Evolutionary conservation across 2,888 invertebrate genomes (phyloP), one percentile per base, ranked within the genome.

Genomic region (Stenoptilia bipunctidactyla): DNA sequence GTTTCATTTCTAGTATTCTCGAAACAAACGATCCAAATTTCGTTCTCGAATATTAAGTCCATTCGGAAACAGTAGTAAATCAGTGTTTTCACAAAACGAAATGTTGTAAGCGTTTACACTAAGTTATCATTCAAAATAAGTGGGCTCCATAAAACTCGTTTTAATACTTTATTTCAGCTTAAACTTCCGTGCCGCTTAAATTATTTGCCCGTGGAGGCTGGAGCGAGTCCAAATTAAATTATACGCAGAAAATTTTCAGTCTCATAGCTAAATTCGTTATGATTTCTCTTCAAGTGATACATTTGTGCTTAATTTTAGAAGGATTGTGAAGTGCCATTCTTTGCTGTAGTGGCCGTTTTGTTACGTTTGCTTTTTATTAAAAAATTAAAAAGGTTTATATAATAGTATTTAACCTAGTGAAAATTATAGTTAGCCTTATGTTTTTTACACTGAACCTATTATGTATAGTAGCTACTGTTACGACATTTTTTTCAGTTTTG

Each of bases 141-240:
- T 58, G 62, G 58, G 61, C 60, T 57, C 61, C 69, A 75, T 75
- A 71, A 76, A 77, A 70, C 69, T 73, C 70, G 60, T 72, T 74
- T 70, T 69, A 69, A 79, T 77, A 73, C 70, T 75, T 77, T 77
- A 79, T 77, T 74, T 70, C 61, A 63, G 74, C 70, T 75, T 73
- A 73, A 80, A 74, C 71, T 76, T 80, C 69, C 72, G 66, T 65
- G 55, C 63, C 71, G 68, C 65, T 76, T 73, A 79, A 79, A 76
- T 76, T 72, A 79, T 79, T 72, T 76, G 70, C 68, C 71, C 67
- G 65, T 56, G 45, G 67, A 66, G 72, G 65, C 71, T 80, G 80
- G 77, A 74, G 61, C 62, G 56, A 64, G 61, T 77, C 79, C 75
- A 80, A 82, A 80, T 82, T 76, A 70, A 76, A 79, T 79, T 79